These are phyloP conservation scores for Cyanoderma ruficeps DNA, from an alignment of 2,113 vertebrate genomes.

Conservation along the genomic window DNA sequence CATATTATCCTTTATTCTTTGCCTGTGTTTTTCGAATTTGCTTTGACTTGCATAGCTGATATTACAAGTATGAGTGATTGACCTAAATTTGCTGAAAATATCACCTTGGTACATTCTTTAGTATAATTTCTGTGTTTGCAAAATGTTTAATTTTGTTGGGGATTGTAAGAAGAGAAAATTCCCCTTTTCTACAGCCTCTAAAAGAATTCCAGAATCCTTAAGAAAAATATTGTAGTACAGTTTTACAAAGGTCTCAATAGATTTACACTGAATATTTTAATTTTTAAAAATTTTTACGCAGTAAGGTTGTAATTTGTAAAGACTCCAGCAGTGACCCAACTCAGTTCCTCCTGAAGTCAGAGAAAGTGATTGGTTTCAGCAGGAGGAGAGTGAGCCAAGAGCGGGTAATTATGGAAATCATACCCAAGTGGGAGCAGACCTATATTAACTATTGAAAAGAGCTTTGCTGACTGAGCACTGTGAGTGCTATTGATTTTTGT, in stretches of 20 bases:
- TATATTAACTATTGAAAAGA: background rate
- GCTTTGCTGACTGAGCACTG: fast-evolving
- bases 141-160: background rate
- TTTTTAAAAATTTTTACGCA: background rate
- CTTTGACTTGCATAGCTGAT: background rate
- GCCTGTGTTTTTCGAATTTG: background rate
- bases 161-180: background rate
- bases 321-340: background rate
- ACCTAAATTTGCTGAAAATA: background rate
- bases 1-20: background rate
- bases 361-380: background rate
- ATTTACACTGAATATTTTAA: background rate
- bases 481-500: background rate
- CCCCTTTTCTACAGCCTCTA: background rate
- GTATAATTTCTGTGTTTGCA: background rate
- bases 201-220: background rate
- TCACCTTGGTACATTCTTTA: background rate
- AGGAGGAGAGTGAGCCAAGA: background rate
- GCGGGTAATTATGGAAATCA: background rate
- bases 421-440: background rate
- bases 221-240: background rate
- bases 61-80: background rate
- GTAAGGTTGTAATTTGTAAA: background rate
- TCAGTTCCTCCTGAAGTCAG: background rate
- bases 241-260: background rate